Evolutionary conservation across 2,113 vertebrate genomes (phyloP), one percentile per base, ranked within the genome.

Genomic region (Larimichthys crocea): DNA sequence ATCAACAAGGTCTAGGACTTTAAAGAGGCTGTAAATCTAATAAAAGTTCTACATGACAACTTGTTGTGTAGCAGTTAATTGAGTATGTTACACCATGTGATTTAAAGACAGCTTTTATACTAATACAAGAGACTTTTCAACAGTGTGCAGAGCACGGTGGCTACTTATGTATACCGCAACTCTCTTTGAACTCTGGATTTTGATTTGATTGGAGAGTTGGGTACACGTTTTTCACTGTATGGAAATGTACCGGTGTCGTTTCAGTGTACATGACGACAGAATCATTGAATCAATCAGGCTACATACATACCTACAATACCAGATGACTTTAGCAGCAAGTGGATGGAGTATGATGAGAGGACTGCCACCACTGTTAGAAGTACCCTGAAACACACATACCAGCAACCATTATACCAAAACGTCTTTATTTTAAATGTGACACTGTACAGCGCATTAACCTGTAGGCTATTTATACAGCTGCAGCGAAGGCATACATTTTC

Each of bases 331-430:
- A 99, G 96, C 79, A 99, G 95, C 82, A 99, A 91, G 83, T 99
- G 98, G 90, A 99, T 99, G 90, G 98, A 99, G 85, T 99, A 99
- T 73, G 96, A 96, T 24, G 98, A 99, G 44, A 99, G 96, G 53
- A 95, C 91, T 10, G 97, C 97, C 20, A 99, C 96, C 0, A 95
- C 96, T 0, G 97, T 97, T 74, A 99, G 92, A 40, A 99, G 97
- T 76, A 97, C 94, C 86, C 98, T 99, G 93, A n/a, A 76, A 91
- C 46, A 90, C 31, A 89, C 15, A 79, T 0, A 60, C 29, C 35
- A 68, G 53, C 40, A 56, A 42, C 15, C 9, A 42, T 12, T 7
- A 69, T 17, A 59, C 19, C 9, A 52, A 68, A 68, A 19, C 10
- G 22, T 19, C 50, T 26, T 46, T 4, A 64, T 77, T 29, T 40